Percentiles rank a stretch among this genome's conserved stretches.
Evolutionary conservation across 1,140 invertebrate genomes (phyloP).

Genomic region (Condylostylus longicornis): DNA sequence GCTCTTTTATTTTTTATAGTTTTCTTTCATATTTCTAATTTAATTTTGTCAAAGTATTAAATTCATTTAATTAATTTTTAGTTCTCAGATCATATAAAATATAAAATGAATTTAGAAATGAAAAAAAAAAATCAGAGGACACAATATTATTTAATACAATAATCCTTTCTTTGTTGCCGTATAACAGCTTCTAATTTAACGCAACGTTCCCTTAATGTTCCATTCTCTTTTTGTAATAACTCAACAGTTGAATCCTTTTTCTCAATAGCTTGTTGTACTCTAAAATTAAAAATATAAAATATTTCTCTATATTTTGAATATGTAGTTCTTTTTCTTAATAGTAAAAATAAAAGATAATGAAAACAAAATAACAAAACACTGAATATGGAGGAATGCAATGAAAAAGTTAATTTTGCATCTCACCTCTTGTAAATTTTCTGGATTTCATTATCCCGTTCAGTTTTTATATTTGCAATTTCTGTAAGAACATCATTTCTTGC

Average conservation of each 20-base stretch:
- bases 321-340: not conserved
- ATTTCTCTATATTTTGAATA: not conserved
- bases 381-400: not conserved
- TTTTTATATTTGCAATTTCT: slow-evolving; percentile 31
- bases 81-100: no score
- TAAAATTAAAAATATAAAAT: slow-evolving; percentile 15
- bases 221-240: slow-evolving; percentile 49
- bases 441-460: slow-evolving; percentile 33
- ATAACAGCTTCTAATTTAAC: slow-evolving; percentile 57
- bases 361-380: not conserved
- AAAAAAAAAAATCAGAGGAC: no score
- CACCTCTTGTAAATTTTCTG: slow-evolving; percentile 32
- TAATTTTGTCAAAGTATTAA: no score
- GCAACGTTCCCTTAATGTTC: slow-evolving; percentile 50
- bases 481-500: slow-evolving; percentile 37
- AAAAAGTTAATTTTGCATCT: not conserved
- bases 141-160: slow-evolving; percentile 34
- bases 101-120: no score
- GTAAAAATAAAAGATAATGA: no score
- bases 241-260: slow-evolving; percentile 60
- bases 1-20: no score
- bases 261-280: slow-evolving; percentile 60
- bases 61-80: no score
- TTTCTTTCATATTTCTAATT: no score
- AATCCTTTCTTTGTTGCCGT: slow-evolving; percentile 58